Conservation (phyloP, 2,797 vertebrate genomes). For the Pseudomugil gertrudae region DNA sequence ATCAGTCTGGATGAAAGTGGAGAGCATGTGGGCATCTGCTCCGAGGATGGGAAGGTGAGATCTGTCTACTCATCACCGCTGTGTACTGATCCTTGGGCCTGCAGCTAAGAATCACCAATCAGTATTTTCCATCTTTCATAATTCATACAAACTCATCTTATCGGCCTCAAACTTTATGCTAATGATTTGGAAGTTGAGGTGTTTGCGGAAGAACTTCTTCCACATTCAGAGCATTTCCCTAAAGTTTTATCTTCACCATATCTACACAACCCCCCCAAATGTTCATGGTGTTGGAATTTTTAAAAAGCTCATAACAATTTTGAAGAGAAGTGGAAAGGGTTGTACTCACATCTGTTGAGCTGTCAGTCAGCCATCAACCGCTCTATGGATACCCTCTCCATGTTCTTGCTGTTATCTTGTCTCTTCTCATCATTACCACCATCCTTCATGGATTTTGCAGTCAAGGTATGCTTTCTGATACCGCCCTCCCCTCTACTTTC, state of each 20-base stretch:
- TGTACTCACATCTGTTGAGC: conserved; percentile 61
- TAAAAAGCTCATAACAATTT: conserved; percentile 66
- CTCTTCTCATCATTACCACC: conserved; percentile 80
- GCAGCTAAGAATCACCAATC: conserved; percentile 42
- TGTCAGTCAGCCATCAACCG: conserved; percentile 76
- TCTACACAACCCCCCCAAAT: conserved; percentile 41
- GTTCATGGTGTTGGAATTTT: conserved; percentile 55
- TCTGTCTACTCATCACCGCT: conserved; percentile 55
- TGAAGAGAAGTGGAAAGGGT: conserved; percentile 52
- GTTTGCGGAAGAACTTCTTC: conserved; percentile 25
- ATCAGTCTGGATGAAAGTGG: conserved; percentile 98
- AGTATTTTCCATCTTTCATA: conserved; percentile 62
- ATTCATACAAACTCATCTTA: conserved; percentile 61
- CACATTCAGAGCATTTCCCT: conserved; percentile 43
- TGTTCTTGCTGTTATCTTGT: conserved; percentile 81
- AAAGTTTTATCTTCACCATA: conserved; percentile 56
- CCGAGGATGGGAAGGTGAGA: conserved; percentile 98
- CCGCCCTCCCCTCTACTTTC: conserved; percentile 46
- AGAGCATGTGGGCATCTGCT: conserved; percentile 96
- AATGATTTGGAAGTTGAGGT: conserved; percentile 52
- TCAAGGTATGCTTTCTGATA: conserved; percentile 81
- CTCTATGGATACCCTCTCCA: conserved; percentile 73
- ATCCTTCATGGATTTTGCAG: conserved; percentile 77
- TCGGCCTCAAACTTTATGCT: conserved; percentile 59
- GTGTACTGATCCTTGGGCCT: conserved; percentile 58